Percentiles rank a stretch among this genome's conserved stretches.
Evolutionary conservation across 1,140 invertebrate genomes (phyloP).

Genomic region (Spodoptera frugiperda): DNA sequence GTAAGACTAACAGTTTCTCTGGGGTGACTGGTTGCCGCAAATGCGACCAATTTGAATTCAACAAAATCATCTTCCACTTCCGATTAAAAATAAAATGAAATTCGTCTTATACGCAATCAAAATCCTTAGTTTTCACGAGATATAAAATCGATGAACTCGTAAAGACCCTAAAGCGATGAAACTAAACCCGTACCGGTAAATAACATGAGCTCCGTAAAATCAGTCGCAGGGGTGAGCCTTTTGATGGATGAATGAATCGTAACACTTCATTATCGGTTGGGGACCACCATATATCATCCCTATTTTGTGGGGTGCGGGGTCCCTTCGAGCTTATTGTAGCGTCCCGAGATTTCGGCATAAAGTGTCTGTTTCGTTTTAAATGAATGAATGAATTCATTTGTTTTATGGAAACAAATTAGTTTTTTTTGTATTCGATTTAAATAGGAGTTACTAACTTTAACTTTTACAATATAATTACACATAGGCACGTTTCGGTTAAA

Average conservation of each 20-base stretch:
- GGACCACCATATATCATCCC: slow-evolving; percentile 49
- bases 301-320: slow-evolving; percentile 39
- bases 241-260: slow-evolving; percentile 42
- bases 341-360: slow-evolving; percentile 5
- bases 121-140: no score
- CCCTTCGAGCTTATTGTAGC: slow-evolving; percentile 46
- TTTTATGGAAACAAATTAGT: no score
- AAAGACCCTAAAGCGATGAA: slow-evolving; percentile 9
- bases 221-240: slow-evolving; percentile 17
- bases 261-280: slow-evolving; percentile 50
- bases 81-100: no score
- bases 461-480: no score
- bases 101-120: no score
- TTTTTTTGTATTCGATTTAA: no score
- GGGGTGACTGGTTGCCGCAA: no score
- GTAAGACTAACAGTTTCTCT: no score
- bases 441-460: no score
- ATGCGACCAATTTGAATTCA: no score
- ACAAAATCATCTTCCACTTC: no score
- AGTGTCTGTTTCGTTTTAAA: slow-evolving; percentile 18
- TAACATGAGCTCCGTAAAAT: slow-evolving; percentile 26
- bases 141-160: slow-evolving; percentile 11
- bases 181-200: slow-evolving; percentile 18
- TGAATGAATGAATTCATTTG: background rate
- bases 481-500: no score